Evolutionary conservation across 2,113 vertebrate genomes (phyloP).

Genomic region (Ciconia boyciana): DNA sequence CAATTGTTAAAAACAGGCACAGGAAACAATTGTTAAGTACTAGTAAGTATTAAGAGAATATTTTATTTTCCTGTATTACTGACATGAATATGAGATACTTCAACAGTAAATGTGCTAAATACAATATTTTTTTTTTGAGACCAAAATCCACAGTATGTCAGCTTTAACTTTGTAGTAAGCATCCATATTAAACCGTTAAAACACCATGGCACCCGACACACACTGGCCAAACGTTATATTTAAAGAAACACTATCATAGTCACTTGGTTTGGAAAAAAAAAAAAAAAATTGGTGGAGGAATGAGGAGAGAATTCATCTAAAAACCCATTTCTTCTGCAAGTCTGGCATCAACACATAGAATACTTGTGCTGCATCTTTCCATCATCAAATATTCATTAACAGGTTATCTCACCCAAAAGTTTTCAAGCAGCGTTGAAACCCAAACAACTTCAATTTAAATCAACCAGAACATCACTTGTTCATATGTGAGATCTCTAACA

Average conservation of each 20-base stretch:
- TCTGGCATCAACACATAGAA: neutral
- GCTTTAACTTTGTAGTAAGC: neutral
- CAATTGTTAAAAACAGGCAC: neutral
- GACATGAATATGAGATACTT: neutral
- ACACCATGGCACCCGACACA: neutral
- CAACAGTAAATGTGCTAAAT: neutral
- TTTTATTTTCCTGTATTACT: neutral
- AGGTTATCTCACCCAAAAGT: neutral
- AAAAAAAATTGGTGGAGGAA: neutral
- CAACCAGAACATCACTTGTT: neutral
- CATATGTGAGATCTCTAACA: neutral
- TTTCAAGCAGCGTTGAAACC: neutral
- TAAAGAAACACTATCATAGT: neutral
- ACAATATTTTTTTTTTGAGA: neutral
- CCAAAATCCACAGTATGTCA: neutral
- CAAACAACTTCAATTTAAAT: neutral
- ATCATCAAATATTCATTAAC: neutral
- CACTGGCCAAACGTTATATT: neutral
- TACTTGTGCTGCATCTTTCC: neutral
- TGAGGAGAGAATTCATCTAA: neutral
- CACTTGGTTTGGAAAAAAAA: neutral
- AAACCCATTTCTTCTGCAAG: neutral
- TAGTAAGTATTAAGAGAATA: neutral
- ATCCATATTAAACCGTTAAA: neutral
- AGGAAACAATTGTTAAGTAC: neutral